Conservation (phyloP, 2,888 invertebrate species). For the Bembecia ichneumoniformis region DNA sequence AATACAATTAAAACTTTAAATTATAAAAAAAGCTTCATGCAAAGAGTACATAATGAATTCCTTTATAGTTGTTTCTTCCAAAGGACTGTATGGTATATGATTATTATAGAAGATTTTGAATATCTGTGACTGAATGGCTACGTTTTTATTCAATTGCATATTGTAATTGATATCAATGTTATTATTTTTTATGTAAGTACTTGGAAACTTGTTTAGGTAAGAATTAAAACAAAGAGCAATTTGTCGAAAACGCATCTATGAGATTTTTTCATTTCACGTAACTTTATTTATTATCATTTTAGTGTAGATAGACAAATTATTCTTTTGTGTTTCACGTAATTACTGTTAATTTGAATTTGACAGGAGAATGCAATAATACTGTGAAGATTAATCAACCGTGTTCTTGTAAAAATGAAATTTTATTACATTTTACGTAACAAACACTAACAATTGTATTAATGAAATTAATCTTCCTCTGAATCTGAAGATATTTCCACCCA, state of each 20-base stretch:
- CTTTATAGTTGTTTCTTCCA: too few species aligned
- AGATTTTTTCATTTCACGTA: constrained; percentile 4
- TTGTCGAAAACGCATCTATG: background rate
- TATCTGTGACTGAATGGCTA: background rate
- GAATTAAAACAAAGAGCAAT: background rate
- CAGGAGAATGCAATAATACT: constrained; percentile 42
- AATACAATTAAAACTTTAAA: too few species aligned
- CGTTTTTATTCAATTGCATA: background rate
- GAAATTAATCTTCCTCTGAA: constrained; percentile 44
- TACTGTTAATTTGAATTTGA: constrained; percentile 25
- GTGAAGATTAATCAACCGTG: constrained; percentile 42
- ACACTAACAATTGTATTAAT: constrained; percentile 19
- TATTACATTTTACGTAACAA: constrained; percentile 54
- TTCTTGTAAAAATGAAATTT: constrained; percentile 42
- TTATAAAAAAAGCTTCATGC: too few species aligned
- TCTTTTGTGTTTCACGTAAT: constrained; percentile 11
- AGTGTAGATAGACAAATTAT: constrained; percentile 12
- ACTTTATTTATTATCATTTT: constrained; percentile 21
- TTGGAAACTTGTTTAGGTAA: too few species aligned
- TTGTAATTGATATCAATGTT: too few species aligned
- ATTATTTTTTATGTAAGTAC: too few species aligned
- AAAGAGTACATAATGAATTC: too few species aligned
- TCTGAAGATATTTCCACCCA: constrained; percentile 67
- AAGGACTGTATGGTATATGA: too few species aligned
- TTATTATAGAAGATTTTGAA: too few species aligned